Base-by-base conservation (phyloP, 1,140 invertebrate species). In the Oryzaephilus surinamensis region DNA sequence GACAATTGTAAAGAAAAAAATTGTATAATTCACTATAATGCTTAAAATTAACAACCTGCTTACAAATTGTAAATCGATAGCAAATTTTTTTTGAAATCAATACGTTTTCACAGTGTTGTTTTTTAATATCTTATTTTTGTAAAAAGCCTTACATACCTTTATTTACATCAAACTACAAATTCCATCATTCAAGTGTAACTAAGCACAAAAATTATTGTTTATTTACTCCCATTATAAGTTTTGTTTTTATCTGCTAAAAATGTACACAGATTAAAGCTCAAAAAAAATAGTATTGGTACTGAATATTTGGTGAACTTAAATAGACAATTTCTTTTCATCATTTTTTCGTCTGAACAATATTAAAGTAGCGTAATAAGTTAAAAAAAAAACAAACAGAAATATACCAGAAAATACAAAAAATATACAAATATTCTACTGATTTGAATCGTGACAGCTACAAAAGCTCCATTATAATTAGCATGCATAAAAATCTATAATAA, bases 131-230 rank as follows among this genome's bases (percentile, higher is more conserved):
- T n/a, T n/a, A n/a, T n/a, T n/a, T 60, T 48, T 41, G 54, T 55
- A 58, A 58, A 60, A 60, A 60, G 56, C 56, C 58, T 60, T 58
- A 58, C 53, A 58, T 60, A 58, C 51, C 51, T 52, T 57, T 58
- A 60, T 60, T 52, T 60, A 60, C 56, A 60, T 50, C 50, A 52
- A 50, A 46, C 37, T 45, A 42, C 43, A 38, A 38, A 16, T 38
- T 40, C 45, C 36, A 38, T 38, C 36, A 19, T 38, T 38, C 36
- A 31, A 46, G 48, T 50, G 41, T 42, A 44, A 41, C 46, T 50
- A 53, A 51, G 43, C 46, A 51, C 30, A 37, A 49, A 46, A 43
- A 23, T 42, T 44, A 38, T 42, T 36, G 43, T 40, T 46, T n/a
- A n/a, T n/a, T n/a, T n/a, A n/a, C n/a, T n/a, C n/a, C n/a, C n/a